These are phyloP conservation scores for Bos indicus DNA, from an alignment of 2,113 vertebrate genomes.

Conservation along the genomic window DNA sequence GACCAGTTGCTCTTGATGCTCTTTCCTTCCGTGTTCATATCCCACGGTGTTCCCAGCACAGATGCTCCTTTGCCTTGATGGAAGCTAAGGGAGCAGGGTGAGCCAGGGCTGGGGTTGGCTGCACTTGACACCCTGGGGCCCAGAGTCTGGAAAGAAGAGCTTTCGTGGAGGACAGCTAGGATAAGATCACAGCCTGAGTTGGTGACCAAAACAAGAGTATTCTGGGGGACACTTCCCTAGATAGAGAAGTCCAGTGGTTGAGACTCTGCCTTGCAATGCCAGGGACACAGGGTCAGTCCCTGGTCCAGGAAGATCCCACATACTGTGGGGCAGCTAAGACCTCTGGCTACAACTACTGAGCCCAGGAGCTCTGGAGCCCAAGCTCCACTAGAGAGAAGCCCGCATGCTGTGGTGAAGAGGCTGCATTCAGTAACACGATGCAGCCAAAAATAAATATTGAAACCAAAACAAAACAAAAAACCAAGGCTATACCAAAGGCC, in stretches of 20 bases:
- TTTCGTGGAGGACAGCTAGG: neutral
- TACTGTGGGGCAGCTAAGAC: neutral
- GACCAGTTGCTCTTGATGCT: neutral
- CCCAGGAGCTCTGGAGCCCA: neutral
- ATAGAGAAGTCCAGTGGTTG: neutral
- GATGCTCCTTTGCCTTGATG: neutral
- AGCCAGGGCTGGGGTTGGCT: too few relatives aligned
- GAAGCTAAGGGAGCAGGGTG: neutral
- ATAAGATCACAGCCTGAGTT: neutral
- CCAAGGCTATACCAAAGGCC: neutral
- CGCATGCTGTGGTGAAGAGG: neutral
- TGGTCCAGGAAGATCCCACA: neutral
- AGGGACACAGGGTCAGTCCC: neutral
- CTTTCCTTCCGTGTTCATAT: neutral
- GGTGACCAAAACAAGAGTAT: neutral
- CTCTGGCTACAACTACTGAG: neutral
- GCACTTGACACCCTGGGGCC: neutral
- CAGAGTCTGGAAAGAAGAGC: neutral
- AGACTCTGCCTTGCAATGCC: neutral
- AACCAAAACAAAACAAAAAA: neutral
- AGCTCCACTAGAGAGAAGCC: neutral
- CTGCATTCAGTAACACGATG: neutral
- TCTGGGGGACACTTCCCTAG: neutral
- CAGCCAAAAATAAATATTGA: neutral
- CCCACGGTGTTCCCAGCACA: neutral